Conservation (phyloP, 2,113 vertebrate genomes). For the Seriola rivoliana region DNA sequence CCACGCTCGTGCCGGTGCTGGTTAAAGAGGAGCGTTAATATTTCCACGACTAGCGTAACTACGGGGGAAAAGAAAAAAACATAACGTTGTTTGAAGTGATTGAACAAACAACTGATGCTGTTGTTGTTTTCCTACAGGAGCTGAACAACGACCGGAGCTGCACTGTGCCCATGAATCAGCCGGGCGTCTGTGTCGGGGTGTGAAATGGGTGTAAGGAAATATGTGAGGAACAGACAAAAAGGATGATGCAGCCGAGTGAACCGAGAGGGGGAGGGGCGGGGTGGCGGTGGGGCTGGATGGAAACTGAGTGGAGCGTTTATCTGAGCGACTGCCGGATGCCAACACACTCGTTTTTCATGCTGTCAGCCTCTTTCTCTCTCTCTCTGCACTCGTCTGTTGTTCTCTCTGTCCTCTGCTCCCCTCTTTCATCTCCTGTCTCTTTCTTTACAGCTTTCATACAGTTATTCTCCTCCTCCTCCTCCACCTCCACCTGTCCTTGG, state of each 20-base stretch:
- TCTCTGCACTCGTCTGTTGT: constrained; percentile 16
- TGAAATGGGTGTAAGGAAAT: constrained; percentile 11
- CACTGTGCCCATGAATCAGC: neutral
- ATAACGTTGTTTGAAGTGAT: too few relatives aligned
- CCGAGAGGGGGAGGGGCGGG: neutral
- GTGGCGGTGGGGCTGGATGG: neutral
- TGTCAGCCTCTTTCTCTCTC: constrained; percentile 43
- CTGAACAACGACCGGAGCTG: neutral
- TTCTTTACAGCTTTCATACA: constrained; percentile 23
- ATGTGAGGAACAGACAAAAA: constrained; percentile 1
- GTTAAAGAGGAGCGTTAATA: neutral
- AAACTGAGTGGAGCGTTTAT: constrained; percentile 51
- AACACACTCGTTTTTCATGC: constrained; percentile 66
- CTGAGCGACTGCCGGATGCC: constrained; percentile 33
- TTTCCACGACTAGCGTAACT: neutral
- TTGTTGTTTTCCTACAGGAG: neutral
- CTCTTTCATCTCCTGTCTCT: constrained; percentile 35
- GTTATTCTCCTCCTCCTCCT: constrained; percentile 13
- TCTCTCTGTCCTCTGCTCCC: constrained; percentile 23
- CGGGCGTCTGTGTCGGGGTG: neutral
- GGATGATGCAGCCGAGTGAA: constrained; percentile 28
- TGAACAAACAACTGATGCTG: neutral
- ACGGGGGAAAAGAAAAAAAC: too few relatives aligned
- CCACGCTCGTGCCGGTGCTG: too few relatives aligned
- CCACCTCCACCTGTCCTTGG: constrained; percentile 51